Conservation (phyloP, 2,888 invertebrate species). For the Clivina fossor region DNA sequence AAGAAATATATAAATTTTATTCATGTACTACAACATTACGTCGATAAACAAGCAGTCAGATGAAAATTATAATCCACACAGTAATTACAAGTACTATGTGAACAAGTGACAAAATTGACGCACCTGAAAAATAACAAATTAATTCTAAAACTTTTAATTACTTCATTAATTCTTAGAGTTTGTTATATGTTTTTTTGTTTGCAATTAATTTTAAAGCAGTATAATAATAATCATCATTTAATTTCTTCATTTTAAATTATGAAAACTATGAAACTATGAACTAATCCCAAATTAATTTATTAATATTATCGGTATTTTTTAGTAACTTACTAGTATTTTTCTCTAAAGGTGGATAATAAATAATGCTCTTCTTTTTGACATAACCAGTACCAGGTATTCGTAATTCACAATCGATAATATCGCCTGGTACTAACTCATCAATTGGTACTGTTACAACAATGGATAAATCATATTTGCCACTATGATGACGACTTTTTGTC, state of each 20-base stretch:
- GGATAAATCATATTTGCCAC: slow-evolving; percentile 47
- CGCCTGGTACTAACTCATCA: slow-evolving; percentile 46
- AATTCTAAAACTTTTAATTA: no score
- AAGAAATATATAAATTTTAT: no score
- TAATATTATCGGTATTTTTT: no score
- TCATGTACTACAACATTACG: slow-evolving; percentile 28
- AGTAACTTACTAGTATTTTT: slow-evolving; percentile 20
- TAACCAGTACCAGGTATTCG: slow-evolving; percentile 53
- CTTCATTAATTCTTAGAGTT: no score
- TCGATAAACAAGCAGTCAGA: slow-evolving; percentile 30
- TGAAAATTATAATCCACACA: slow-evolving; percentile 29
- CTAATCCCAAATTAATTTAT: no score
- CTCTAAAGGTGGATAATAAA: slow-evolving; percentile 48
- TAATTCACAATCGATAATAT: slow-evolving; percentile 51
- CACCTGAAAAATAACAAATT: slow-evolving; percentile 15
- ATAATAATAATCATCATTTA: no score
- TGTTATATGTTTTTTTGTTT: no score
- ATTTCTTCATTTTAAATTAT: no score
- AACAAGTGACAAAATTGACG: slow-evolving; percentile 21
- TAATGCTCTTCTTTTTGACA: slow-evolving; percentile 49
- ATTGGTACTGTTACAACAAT: slow-evolving; percentile 46
- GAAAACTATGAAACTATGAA: no score
- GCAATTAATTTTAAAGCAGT: no score
- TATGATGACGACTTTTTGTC: slow-evolving; percentile 47
- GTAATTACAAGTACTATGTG: slow-evolving; percentile 27